phyloP scores from a whole-genome alignment of 92 coral and sea anemone genomes.

The Scolanthus callimorphus region DNA sequence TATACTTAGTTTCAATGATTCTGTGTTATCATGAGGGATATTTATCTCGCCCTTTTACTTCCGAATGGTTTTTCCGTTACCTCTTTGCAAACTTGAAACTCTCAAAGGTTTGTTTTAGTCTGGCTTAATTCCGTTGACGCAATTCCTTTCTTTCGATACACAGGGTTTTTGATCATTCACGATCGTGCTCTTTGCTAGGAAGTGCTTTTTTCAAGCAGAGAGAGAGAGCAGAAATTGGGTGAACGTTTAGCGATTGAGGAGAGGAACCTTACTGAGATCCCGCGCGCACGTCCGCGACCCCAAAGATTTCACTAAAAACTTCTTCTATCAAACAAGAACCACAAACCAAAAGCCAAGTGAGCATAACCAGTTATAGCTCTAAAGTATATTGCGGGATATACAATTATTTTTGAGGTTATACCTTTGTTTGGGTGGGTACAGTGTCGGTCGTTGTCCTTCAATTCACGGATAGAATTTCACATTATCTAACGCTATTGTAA shows the following conservation, averaged over 20 bases:
- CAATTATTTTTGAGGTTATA: background rate
- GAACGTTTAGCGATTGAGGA: too few species aligned
- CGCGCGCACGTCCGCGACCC: too few species aligned
- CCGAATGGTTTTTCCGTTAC: background rate
- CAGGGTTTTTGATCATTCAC: background rate
- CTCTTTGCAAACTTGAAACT: too few species aligned
- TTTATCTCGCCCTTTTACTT: too few species aligned
- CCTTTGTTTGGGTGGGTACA: background rate
- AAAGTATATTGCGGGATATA: conserved; percentile 1
- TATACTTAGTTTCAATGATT: too few species aligned
- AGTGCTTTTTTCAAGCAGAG: too few species aligned
- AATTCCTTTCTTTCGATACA: background rate
- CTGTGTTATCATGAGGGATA: too few species aligned
- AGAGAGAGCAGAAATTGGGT: too few species aligned
- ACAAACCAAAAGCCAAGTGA: conserved; percentile 1
- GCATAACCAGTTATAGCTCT: background rate
- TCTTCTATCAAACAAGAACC: background rate
- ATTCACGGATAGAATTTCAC: background rate
- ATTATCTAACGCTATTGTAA: background rate
- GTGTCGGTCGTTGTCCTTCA: background rate
- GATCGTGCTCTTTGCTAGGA: too few species aligned
- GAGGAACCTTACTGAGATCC: too few species aligned
- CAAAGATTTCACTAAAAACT: too few species aligned
- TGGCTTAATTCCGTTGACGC: background rate
- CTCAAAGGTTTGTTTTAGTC: background rate